Evolutionary conservation across 2,797 vertebrate genomes (phyloP).

Genomic region (Macropus fuliginosus): DNA sequence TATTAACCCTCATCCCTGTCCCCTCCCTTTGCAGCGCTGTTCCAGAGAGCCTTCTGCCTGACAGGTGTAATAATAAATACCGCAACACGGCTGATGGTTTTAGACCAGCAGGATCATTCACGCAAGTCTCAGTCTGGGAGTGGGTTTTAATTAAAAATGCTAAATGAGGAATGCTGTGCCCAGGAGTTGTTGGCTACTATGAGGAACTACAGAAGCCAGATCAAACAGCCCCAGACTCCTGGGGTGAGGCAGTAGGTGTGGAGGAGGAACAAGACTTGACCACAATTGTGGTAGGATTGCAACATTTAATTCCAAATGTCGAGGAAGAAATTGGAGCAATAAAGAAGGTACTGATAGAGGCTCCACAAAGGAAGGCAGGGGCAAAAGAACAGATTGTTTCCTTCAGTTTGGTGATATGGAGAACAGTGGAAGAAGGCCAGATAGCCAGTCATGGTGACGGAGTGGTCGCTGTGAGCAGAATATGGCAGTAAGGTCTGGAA

Average conservation of each 20-base stretch:
- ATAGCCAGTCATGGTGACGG: background rate
- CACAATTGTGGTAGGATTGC: background rate
- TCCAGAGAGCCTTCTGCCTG: conserved; percentile 65
- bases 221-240: background rate
- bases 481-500: background rate
- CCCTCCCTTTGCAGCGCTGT: conserved; percentile 9
- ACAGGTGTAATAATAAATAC: conserved; percentile 74
- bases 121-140: conserved; percentile 59
- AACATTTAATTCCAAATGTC: background rate
- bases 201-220: background rate
- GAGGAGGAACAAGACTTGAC: background rate
- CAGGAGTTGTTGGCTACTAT: conserved; percentile 24
- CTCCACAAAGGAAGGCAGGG: background rate
- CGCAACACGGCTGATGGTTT: conserved; percentile 45
- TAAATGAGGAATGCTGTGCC: conserved; percentile 55
- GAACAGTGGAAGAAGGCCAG: background rate
- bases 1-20: background rate
- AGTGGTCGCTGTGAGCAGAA: background rate
- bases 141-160: conserved; percentile 72
- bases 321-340: background rate
- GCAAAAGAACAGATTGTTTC: background rate
- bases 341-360: background rate
- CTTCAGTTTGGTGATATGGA: background rate
- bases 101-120: conserved; percentile 57
- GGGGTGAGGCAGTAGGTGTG: too few species aligned